A percentile compares a stretch with the other conserved stretches of the same genome.
Evolutionary conservation across 2,113 vertebrate species (phyloP).

Genomic region (Halcyon senegalensis): DNA sequence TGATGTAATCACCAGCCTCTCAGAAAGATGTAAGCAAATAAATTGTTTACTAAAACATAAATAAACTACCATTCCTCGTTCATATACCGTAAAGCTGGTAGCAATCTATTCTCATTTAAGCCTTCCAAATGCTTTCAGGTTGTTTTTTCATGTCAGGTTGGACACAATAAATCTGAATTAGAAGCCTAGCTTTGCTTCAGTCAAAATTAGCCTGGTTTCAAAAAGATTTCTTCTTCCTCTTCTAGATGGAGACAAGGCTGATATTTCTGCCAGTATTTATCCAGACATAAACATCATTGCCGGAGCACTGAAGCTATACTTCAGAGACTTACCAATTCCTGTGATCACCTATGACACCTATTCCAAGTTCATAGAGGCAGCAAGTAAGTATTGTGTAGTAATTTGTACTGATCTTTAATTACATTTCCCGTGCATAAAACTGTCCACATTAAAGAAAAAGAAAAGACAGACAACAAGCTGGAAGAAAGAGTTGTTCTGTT

Average conservation of each 20-base stretch:
- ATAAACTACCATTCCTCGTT: neutral
- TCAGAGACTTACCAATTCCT: slow-evolving; percentile 95
- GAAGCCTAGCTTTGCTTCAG: neutral
- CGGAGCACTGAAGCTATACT: slow-evolving; percentile 95
- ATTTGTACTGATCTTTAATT: neutral
- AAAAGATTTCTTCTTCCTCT: slow-evolving; percentile 48
- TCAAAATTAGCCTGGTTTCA: slow-evolving; percentile 16
- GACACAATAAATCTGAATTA: slow-evolving; percentile 17
- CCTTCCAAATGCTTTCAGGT: slow-evolving; percentile 5
- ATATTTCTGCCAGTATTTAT: slow-evolving; percentile 90
- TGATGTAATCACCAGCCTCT: neutral
- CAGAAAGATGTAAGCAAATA: neutral
- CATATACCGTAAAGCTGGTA: neutral
- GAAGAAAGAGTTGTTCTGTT: neutral
- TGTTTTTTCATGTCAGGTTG: neutral
- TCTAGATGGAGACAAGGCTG: slow-evolving; percentile 94
- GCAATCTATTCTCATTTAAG: slow-evolving; percentile 42
- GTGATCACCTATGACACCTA: slow-evolving; percentile 96
- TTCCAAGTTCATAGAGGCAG: slow-evolving; percentile 94
- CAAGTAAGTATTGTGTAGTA: slow-evolving; percentile 83
- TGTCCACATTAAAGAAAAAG: neutral
- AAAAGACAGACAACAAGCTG: neutral
- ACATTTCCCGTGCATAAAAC: neutral
- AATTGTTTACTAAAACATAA: neutral
- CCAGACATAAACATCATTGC: slow-evolving; percentile 97